Percentiles rank a stretch among this genome's conserved stretches.
Conservation (phyloP, 2,888 invertebrate species). For the Sphecodes monilicornis region DNA sequence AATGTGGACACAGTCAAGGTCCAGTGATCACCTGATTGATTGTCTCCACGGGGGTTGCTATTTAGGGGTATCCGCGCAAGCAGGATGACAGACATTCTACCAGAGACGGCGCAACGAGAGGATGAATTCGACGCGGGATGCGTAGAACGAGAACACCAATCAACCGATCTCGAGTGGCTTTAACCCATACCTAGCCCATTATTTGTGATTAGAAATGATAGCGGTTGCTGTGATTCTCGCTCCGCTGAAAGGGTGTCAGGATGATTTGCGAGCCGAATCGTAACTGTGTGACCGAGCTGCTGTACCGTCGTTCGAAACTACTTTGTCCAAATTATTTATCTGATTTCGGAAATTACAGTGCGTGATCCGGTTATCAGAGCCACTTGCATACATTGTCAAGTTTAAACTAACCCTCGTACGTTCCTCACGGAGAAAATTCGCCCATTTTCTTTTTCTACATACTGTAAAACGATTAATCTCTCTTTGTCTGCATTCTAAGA, state of each 20-base stretch:
- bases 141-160: conserved; percentile 34
- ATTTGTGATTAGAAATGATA: conserved; percentile 15
- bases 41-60: conserved; percentile 81
- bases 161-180: conserved; percentile 25
- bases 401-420: too few relatives aligned
- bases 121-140: conserved; percentile 53
- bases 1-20: conserved; percentile 84
- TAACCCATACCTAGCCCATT: conserved; percentile 25
- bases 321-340: neutral
- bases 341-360: neutral
- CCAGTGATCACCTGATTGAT: conserved; percentile 83
- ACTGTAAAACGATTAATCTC: too few relatives aligned
- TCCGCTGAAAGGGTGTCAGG: neutral
- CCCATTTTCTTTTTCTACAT: too few relatives aligned
- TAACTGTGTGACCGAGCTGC: neutral
- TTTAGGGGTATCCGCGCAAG: conserved; percentile 82
- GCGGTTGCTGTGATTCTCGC: neutral
- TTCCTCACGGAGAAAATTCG: too few relatives aligned
- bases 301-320: neutral
- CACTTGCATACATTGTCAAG: neutral
- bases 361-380: neutral
- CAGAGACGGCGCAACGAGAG: conserved; percentile 64
- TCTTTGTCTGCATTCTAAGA: too few relatives aligned
- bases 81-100: conserved; percentile 68
- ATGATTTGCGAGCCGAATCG: neutral